A percentile compares a stretch with the other conserved stretches of the same genome.
These are phyloP conservation scores for Artemisiospiza belli DNA, from an alignment of 2,113 vertebrate genomes.

Conservation along the genomic window DNA sequence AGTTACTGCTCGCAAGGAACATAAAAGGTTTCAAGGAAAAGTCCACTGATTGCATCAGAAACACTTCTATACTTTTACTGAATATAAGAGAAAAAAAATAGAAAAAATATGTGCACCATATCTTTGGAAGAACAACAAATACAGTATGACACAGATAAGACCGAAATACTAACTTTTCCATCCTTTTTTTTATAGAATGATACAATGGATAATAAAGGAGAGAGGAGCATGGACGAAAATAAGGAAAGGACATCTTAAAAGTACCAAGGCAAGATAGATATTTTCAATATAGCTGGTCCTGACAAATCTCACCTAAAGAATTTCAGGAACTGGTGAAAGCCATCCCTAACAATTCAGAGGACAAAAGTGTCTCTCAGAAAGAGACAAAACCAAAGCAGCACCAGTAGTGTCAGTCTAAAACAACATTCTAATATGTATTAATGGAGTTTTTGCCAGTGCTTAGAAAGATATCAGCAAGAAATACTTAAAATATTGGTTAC, in stretches of 20 bases:
- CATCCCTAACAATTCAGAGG: not conserved
- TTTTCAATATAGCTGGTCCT: not conserved
- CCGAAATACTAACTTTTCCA: not conserved
- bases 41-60: not conserved
- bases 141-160: not conserved
- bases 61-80: not conserved
- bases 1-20: not conserved
- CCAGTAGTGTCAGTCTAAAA: not conserved
- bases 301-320: not conserved
- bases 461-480: not conserved
- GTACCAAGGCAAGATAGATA: not conserved
- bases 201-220: not conserved
- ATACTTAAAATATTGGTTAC: not conserved
- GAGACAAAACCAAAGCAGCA: not conserved
- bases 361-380: not conserved
- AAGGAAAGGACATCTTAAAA: not conserved
- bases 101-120: not conserved
- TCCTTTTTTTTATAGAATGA: not conserved
- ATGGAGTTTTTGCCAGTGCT: not conserved
- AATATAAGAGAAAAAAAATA: not conserved
- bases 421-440: not conserved
- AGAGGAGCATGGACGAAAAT: not conserved
- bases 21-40: not conserved
- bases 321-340: not conserved
- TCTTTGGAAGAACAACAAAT: not conserved